These are phyloP conservation scores for Semotilus atromaculatus DNA, from an alignment of 2,797 vertebrate species.

Conservation along the genomic window DNA sequence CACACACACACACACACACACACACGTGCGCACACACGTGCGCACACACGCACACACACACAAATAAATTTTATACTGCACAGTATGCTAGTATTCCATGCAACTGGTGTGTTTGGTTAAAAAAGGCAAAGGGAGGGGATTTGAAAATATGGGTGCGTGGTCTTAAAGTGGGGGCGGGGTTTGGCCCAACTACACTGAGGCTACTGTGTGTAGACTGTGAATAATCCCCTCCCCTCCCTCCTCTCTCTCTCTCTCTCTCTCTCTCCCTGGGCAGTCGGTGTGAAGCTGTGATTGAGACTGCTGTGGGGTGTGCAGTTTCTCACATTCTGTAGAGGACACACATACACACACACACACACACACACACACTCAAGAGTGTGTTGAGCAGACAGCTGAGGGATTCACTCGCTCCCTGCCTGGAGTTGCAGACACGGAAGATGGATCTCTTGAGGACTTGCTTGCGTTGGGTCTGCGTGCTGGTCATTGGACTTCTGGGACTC, in stretches of 20 bases:
- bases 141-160: conserved; percentile 47
- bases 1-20: too few relatives aligned
- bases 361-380: conserved; percentile 33
- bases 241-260: conserved; percentile 66
- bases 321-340: conserved; percentile 34
- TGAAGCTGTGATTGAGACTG: conserved; percentile 36
- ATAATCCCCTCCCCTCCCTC: conserved; percentile 69
- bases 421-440: conserved; percentile 29
- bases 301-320: conserved; percentile 70
- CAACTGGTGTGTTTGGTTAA: neutral
- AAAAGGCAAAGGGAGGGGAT: conserved; percentile 31
- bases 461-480: conserved; percentile 22
- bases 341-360: conserved; percentile 23
- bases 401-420: conserved; percentile 3
- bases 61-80: neutral
- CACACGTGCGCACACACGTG: too few relatives aligned
- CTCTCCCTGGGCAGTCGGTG: conserved; percentile 59
- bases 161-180: conserved; percentile 37
- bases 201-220: conserved; percentile 71
- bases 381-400: conserved; percentile 20
- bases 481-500: conserved; percentile 37
- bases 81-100: neutral
- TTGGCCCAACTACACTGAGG: conserved; percentile 28
- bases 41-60: too few relatives aligned
- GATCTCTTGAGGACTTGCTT: conserved; percentile 21